A percentile compares a stretch with the other conserved stretches of the same genome.
phyloP scores from a whole-genome alignment of 1,140 invertebrate genomes.

The Brachionus paranguensis region DNA sequence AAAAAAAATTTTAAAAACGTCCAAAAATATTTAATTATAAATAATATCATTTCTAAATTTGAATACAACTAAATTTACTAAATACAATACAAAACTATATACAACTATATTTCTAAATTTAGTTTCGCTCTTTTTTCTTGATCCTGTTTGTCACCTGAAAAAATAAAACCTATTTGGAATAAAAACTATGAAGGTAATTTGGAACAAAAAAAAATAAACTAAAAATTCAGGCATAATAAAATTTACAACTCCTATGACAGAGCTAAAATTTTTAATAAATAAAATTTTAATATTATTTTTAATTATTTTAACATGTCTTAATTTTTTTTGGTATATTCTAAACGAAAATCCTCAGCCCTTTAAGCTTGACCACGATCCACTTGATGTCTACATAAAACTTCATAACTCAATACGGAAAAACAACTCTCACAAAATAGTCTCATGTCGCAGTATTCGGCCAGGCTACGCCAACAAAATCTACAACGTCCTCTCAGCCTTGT shows the following conservation, averaged over 20 bases:
- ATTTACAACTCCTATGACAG: not conserved
- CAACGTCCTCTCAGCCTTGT: not conserved
- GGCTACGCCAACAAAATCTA: slow-evolving; percentile 21
- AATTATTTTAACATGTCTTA: not conserved
- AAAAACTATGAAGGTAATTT: not conserved
- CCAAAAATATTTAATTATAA: no score
- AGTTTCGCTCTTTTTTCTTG: no score
- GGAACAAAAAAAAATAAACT: not conserved
- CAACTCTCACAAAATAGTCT: not conserved
- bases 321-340: not conserved
- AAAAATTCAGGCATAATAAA: not conserved
- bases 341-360: not conserved
- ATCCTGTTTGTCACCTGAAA: no score
- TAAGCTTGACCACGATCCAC: not conserved
- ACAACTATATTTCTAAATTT: no score
- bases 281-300: not conserved
- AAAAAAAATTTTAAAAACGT: no score
- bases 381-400: not conserved
- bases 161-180: not conserved
- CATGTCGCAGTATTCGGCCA: not conserved
- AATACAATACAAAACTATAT: no score
- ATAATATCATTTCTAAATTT: no score
- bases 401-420: not conserved
- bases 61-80: no score
- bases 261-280: not conserved